Percentiles rank a stretch among this genome's conserved stretches.
phyloP scores from a whole-genome alignment of 1,140 invertebrate species.

The Orussus abietinus region DNA sequence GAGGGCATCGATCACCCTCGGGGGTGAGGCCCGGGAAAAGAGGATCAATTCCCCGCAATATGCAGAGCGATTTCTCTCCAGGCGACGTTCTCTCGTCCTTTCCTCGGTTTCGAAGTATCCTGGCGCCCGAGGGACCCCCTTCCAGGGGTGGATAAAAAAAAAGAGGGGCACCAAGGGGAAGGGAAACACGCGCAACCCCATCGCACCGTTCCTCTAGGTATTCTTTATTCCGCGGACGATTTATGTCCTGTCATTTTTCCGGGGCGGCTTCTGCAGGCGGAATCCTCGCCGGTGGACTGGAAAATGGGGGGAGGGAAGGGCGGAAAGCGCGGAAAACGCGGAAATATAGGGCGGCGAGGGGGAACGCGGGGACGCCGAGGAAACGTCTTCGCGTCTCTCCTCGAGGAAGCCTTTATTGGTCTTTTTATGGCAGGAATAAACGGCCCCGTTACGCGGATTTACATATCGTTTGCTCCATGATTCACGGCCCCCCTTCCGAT shows the following conservation, averaged over 20 bases:
- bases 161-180: slow-evolving; percentile 8
- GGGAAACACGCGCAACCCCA: background rate
- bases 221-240: slow-evolving; percentile 38
- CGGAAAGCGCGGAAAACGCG: background rate
- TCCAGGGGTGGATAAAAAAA: slow-evolving; percentile 20
- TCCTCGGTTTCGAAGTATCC: slow-evolving; percentile 20
- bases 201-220: slow-evolving; percentile 13
- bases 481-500: slow-evolving; percentile 20
- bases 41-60: slow-evolving; percentile 41
- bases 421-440: slow-evolving; percentile 43
- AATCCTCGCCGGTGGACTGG: no score
- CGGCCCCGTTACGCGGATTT: slow-evolving; percentile 37
- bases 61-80: slow-evolving; percentile 40
- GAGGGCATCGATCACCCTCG: slow-evolving; percentile 17
- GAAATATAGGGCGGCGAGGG: slow-evolving; percentile 7
- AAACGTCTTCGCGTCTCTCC: slow-evolving; percentile 16
- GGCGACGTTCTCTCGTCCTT: slow-evolving; percentile 17
- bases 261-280: slow-evolving; percentile 9
- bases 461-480: slow-evolving; percentile 34
- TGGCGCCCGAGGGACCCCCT: slow-evolving; percentile 6
- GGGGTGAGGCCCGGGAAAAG: slow-evolving; percentile 7
- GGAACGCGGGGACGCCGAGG: slow-evolving; percentile 11
- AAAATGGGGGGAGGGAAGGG: slow-evolving; percentile 10
- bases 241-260: slow-evolving; percentile 42
- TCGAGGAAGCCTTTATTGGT: slow-evolving; percentile 35